These are phyloP conservation scores for Cebus imitator DNA, from an alignment of 2,113 vertebrate genomes.

Conservation along the genomic window DNA sequence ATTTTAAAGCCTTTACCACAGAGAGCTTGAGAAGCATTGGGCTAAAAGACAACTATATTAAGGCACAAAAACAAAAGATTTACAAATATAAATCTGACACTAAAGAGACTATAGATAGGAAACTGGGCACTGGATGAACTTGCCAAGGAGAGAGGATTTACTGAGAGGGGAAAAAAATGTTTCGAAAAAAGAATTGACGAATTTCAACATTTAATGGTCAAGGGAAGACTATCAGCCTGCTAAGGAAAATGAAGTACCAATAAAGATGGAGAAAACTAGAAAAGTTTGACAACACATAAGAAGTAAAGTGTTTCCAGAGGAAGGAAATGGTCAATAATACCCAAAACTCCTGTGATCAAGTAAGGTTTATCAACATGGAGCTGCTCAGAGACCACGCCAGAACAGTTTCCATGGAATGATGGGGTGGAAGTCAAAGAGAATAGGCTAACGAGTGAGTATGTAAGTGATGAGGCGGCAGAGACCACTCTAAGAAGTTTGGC, in stretches of 20 bases:
- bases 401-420: neutral
- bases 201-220: neutral
- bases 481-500: neutral
- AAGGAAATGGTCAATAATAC: neutral
- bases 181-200: neutral
- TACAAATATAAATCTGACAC: neutral
- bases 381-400: neutral
- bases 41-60: neutral
- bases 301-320: neutral
- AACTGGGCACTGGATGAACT: neutral
- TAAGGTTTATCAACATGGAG: neutral
- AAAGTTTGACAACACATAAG: neutral
- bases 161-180: neutral
- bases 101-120: neutral
- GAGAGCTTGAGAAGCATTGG: neutral
- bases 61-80: neutral
- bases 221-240: neutral
- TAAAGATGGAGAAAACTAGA: neutral
- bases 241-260: neutral
- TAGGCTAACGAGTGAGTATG: neutral
- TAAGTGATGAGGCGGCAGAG: neutral
- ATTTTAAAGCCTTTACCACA: slow-evolving; percentile 3
- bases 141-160: neutral
- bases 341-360: neutral
- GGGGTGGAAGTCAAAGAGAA: neutral